phyloP scores from a whole-genome alignment of 2,113 vertebrate genomes.

The Calidris pygmaea region DNA sequence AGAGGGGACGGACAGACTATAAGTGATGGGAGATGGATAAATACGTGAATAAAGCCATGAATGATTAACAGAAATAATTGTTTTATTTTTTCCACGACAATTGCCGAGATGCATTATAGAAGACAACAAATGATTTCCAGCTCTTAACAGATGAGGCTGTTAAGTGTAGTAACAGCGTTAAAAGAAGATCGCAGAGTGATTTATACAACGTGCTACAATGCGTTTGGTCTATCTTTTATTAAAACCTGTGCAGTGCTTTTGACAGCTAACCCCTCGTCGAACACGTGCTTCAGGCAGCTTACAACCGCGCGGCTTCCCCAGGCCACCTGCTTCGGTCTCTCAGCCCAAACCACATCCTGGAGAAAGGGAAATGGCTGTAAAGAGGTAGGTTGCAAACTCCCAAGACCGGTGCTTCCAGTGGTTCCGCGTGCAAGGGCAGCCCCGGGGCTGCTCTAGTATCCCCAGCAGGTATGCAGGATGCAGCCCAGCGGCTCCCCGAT shows the following conservation, averaged over 20 bases:
- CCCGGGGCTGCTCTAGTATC: not conserved
- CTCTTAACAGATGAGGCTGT: not conserved
- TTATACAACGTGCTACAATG: not conserved
- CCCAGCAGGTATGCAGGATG: not conserved
- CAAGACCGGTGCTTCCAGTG: too few relatives aligned
- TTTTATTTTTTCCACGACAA: not conserved
- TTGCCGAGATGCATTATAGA: not conserved
- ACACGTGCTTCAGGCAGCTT: not conserved
- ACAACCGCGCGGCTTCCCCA: not conserved
- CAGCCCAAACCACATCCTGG: accelerated
- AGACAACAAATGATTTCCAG: not conserved
- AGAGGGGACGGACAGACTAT: not conserved
- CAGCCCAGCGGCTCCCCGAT: not conserved
- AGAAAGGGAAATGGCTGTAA: not conserved
- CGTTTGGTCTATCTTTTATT: not conserved
- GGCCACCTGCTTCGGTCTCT: not conserved
- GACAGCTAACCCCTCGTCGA: not conserved
- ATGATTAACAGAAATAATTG: not conserved
- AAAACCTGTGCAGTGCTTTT: not conserved
- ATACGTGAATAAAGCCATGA: not conserved
- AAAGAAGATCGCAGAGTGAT: not conserved
- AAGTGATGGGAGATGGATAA: not conserved
- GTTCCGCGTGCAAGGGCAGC: not conserved
- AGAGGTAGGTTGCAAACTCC: not conserved
- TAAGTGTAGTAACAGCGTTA: not conserved